Base-by-base conservation (phyloP, 2,797 vertebrate species). In the Coregonus suidteri region DNA sequence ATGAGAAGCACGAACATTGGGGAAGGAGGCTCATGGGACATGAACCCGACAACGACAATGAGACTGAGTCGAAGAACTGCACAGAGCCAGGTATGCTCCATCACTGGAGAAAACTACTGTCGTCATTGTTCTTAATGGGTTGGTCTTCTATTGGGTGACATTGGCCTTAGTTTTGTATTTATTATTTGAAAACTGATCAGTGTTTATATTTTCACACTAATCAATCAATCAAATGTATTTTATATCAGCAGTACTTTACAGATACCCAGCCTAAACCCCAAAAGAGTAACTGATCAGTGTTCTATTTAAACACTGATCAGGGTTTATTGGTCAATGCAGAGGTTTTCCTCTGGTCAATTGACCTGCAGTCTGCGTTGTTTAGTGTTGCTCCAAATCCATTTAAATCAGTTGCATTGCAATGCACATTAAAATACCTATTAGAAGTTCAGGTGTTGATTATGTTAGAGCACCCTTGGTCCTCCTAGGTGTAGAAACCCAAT, bases 1-100 rank as follows among this genome's bases (percentile, higher is more conserved):
- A 87, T 62, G 81, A 83, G 0, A 14, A 81, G 54, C 6, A 79
- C 1, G 88, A 91, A 14, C 88, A 81, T 84, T 94, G 93, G 94
- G 93, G 94, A 3, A 89, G 94, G 59, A 88, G 91, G 59, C 89
- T 95, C 41, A 92, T 95, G 94, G 91, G 93, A 18, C 88, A 84
- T 0, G 53, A 3, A 4, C 51, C 74, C 0, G 88, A 89, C 64
- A 94, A 93, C 0, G 84, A 47, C 41, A 47, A 47, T 13, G 41
- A 88, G 82, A 94, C 93, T 0, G 84, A 88, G 82, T 25, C 73
- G 66, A 92, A 89, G 88, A 95, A 94, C 92, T 95, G 94, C 77
- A 94, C 94, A 20, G 88, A 81, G 5, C 94, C 94, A 90, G 94
- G 94, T 95, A 90, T 3, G 71, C 7, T 0, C 4, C n/a, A 11